These are phyloP conservation scores for Dinocampus coccinellae DNA, from an alignment of 2,888 invertebrate genomes.

Conservation along the genomic window DNA sequence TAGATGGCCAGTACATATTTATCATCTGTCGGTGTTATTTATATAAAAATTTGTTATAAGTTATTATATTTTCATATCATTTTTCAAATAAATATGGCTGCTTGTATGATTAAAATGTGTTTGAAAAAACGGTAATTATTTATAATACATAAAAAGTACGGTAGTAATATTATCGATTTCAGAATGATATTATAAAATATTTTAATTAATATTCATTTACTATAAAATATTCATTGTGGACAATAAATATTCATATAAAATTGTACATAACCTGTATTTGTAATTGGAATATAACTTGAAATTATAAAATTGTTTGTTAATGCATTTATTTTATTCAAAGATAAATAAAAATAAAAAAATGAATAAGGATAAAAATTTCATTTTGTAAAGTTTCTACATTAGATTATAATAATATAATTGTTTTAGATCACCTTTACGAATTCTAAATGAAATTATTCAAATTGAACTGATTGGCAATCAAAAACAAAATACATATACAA, in stretches of 20 bases:
- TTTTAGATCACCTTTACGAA: slow-evolving; percentile 42
- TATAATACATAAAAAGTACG: background rate
- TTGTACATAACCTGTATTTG: too few species aligned
- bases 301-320: too few species aligned
- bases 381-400: background rate
- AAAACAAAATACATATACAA: slow-evolving; percentile 20
- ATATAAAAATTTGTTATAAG: too few species aligned
- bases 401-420: background rate
- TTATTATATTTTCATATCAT: too few species aligned
- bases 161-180: background rate
- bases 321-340: too few species aligned
- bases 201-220: background rate
- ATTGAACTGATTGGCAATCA: slow-evolving; percentile 35
- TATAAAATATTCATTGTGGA: background rate
- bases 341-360: too few species aligned
- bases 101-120: slow-evolving; percentile 48
- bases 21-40: too few species aligned
- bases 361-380: too few species aligned
- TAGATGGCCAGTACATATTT: too few species aligned
- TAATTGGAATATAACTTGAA: too few species aligned
- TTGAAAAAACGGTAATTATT: slow-evolving; percentile 50
- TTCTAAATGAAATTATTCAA: slow-evolving; percentile 37
- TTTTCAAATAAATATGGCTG: too few species aligned
- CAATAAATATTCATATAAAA: background rate
- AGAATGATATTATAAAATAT: background rate